Evolutionary conservation across 2,888 invertebrate genomes (phyloP).

Genomic region (Spisula solida): DNA sequence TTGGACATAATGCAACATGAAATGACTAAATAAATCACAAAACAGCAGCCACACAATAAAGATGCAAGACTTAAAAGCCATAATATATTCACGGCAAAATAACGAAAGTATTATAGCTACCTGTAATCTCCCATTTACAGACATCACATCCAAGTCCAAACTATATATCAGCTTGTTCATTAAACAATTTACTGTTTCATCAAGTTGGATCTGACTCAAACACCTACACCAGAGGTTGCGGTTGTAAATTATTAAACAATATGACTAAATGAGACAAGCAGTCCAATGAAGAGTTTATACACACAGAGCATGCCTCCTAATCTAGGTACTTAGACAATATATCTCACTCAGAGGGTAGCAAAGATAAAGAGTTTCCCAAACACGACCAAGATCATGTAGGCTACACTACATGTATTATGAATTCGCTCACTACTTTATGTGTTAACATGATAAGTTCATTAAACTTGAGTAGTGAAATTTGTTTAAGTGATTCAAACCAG

Average conservation of each 20-base stretch:
- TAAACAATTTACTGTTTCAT: background rate
- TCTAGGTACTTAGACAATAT: background rate
- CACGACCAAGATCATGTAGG: background rate
- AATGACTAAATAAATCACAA: too few species aligned
- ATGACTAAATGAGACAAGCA: background rate
- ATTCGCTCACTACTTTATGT: background rate
- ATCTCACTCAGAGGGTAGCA: background rate
- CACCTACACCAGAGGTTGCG: background rate
- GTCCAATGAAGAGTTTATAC: background rate
- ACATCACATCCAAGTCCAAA: background rate
- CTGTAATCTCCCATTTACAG: constrained; percentile 3
- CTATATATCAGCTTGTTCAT: background rate
- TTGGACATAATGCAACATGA: too few species aligned
- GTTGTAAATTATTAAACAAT: background rate
- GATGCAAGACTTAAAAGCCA: too few species aligned
- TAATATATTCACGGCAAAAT: too few species aligned
- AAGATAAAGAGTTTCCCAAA: background rate
- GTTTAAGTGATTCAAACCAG: background rate
- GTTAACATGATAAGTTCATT: constrained; percentile 1
- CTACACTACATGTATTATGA: background rate
- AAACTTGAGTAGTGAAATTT: constrained; percentile 1
- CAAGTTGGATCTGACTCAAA: background rate
- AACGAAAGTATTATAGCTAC: background rate
- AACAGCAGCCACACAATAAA: too few species aligned
- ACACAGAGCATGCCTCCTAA: background rate